phyloP scores from a whole-genome alignment of 2,888 invertebrate species.

The Macrosoma leucophasiata region DNA sequence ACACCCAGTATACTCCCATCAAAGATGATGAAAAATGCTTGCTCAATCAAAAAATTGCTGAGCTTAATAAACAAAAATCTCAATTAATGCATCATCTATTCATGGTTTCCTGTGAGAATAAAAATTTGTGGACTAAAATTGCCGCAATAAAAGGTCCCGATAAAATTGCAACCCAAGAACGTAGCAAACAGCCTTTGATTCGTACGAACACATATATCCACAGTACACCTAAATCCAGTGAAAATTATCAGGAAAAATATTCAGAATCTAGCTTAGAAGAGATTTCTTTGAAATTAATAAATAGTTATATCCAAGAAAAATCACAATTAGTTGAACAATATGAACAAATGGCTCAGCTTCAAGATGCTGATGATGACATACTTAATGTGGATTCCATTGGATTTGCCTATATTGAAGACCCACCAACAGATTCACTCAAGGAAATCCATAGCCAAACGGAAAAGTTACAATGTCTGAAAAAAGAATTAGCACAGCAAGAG shows the following conservation, averaged over 20 bases:
- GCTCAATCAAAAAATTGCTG: constrained; percentile 79
- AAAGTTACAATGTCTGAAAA: constrained; percentile 77
- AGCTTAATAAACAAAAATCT: constrained; percentile 83
- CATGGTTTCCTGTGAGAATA: constrained; percentile 89
- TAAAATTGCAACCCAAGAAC: constrained; percentile 38
- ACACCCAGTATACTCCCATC: constrained; percentile 43
- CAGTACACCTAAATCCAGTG: constrained; percentile 77
- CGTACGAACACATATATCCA: constrained; percentile 80
- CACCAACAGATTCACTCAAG: constrained; percentile 76
- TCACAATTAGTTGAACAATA: constrained; percentile 80
- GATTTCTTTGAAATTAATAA: constrained; percentile 82
- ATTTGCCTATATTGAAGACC: constrained; percentile 77
- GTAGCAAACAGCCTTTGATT: constrained; percentile 46
- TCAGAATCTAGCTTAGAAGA: constrained; percentile 83
- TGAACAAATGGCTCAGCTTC: constrained; percentile 80
- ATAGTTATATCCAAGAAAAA: constrained; percentile 81
- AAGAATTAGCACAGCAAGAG: constrained; percentile 78
- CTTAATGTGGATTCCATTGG: constrained; percentile 78
- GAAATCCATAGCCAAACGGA: constrained; percentile 80
- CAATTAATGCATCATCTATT: constrained; percentile 85
- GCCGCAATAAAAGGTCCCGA: constrained; percentile 65
- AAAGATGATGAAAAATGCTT: constrained; percentile 64
- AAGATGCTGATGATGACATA: constrained; percentile 66
- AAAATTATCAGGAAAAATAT: constrained; percentile 71
- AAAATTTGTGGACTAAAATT: constrained; percentile 85